These are phyloP conservation scores for Sabellastarte sp. DNA, from an alignment of 2,888 invertebrate genomes.

Conservation along the genomic window DNA sequence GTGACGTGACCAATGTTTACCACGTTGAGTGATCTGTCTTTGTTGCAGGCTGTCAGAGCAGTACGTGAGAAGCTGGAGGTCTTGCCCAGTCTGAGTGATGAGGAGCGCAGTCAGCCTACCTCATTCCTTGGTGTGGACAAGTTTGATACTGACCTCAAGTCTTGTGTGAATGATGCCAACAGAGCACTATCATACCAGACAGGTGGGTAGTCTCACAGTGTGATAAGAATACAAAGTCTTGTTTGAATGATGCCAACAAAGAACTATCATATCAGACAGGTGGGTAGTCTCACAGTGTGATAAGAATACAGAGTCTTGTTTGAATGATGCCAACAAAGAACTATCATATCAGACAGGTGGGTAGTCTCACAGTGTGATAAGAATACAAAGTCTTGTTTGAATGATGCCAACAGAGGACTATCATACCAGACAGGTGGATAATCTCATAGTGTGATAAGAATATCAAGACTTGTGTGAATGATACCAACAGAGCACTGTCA, in stretches of 20 bases:
- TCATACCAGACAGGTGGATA: conserved; percentile 31
- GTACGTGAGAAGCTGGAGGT: conserved; percentile 19
- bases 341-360: conserved; percentile 31
- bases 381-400: conserved; percentile 17
- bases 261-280: conserved; percentile 31
- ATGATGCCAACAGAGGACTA: conserved; percentile 21
- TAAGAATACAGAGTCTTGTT: conserved; percentile 20
- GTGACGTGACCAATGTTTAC: no score
- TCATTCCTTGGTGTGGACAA: conserved; percentile 17
- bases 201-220: conserved; percentile 28
- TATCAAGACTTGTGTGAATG: conserved; percentile 17
- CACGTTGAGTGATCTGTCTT: no score
- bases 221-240: conserved; percentile 21
- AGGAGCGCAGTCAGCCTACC: conserved; percentile 8
- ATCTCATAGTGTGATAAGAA: no score
- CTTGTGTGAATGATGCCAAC: conserved; percentile 21
- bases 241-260: conserved; percentile 20
- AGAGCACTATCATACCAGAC: conserved; percentile 28
- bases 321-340: conserved; percentile 20
- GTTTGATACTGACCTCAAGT: conserved; percentile 25
- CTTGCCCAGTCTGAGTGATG: conserved; percentile 4
- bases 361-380: conserved; percentile 28
- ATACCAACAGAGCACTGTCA: conserved; percentile 23
- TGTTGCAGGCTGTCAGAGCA: conserved; percentile 8
- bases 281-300: conserved; percentile 27